Evolutionary conservation across 2,113 vertebrate genomes (phyloP).

Genomic region (Dasyornis broadbenti): DNA sequence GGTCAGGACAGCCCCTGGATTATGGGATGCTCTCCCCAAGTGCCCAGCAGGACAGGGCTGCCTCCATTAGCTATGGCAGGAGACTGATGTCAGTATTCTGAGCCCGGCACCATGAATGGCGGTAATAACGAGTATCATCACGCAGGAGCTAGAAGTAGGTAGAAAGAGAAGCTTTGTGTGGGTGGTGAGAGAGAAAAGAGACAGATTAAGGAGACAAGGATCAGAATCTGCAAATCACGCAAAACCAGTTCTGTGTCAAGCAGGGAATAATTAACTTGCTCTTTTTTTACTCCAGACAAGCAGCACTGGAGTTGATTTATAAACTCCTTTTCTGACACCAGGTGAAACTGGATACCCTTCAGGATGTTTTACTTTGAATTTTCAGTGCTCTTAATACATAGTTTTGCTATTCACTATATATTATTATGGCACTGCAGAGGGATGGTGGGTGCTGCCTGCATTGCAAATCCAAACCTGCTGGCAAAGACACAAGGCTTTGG

Average conservation of each 20-base stretch:
- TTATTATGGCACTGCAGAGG: not conserved
- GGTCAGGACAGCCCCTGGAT: not conserved
- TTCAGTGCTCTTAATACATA: not conserved
- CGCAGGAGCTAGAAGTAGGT: not conserved
- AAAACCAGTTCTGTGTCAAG: slow-evolving; percentile 55
- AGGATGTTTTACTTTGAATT: not conserved
- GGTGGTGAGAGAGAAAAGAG: slow-evolving; percentile 32
- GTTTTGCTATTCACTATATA: not conserved
- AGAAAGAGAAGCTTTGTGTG: slow-evolving; percentile 40
- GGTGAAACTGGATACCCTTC: not conserved
- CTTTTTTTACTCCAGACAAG: not conserved
- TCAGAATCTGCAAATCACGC: slow-evolving; percentile 38
- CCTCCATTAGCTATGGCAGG: not conserved
- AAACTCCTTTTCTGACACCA: not conserved
- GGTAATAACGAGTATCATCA: not conserved
- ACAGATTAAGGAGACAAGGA: slow-evolving; percentile 47
- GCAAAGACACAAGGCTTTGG: not conserved
- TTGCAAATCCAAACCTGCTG: not conserved
- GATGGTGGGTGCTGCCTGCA: not conserved
- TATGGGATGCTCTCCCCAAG: not conserved
- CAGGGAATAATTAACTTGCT: slow-evolving; percentile 17
- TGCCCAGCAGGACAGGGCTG: not conserved
- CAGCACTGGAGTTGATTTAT: not conserved
- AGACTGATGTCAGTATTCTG: not conserved
- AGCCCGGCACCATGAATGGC: not conserved